phyloP scores from a whole-genome alignment of 2,888 invertebrate genomes.

The Macrostomum cliftonense region DNA sequence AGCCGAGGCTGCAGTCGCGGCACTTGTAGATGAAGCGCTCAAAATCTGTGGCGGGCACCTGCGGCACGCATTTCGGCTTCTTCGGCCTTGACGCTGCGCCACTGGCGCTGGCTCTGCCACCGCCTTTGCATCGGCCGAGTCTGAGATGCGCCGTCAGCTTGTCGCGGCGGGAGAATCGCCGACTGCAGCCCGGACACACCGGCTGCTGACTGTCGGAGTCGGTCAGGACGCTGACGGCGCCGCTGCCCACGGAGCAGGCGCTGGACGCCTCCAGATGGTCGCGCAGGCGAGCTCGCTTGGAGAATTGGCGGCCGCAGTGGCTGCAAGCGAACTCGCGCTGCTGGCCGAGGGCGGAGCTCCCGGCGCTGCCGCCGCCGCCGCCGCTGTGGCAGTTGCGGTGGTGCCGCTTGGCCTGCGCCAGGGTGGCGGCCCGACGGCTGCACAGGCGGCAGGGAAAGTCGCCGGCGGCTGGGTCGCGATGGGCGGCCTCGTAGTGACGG shows the following conservation, averaged over 20 bases:
- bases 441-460: background rate
- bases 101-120: background rate
- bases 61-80: slow-evolving; percentile 4
- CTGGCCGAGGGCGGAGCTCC: slow-evolving; percentile 24
- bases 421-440: background rate
- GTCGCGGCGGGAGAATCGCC: slow-evolving; percentile 51
- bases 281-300: no score
- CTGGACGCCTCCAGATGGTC: no score
- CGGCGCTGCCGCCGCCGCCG: slow-evolving; percentile 40
- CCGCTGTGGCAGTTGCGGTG: slow-evolving; percentile 46
- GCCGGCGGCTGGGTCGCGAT: no score
- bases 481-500: no score
- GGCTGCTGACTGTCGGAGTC: no score
- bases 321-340: slow-evolving; percentile 54
- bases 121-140: background rate
- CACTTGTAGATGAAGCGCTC: slow-evolving; percentile 58
- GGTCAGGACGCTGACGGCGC: no score
- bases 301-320: slow-evolving; percentile 50
- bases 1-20: slow-evolving; percentile 53
- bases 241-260: no score
- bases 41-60: slow-evolving; percentile 45
- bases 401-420: slow-evolving; percentile 43
- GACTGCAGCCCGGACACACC: no score
- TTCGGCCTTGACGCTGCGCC: background rate
- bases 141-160: slow-evolving; percentile 31